These are phyloP conservation scores for Seriola rivoliana DNA, from an alignment of 2,113 vertebrate genomes.

Conservation along the genomic window DNA sequence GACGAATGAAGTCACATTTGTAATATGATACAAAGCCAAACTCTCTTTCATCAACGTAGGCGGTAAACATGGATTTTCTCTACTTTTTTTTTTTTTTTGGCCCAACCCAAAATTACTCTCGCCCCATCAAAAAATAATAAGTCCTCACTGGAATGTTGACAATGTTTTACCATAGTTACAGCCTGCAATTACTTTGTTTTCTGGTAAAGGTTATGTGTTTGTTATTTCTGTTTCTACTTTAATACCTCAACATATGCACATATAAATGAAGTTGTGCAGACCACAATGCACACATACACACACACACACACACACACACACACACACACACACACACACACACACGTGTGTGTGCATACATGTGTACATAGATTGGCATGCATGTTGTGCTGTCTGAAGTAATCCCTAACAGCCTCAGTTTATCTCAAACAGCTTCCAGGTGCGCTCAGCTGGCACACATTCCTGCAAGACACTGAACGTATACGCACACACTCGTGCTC, in stretches of 20 bases:
- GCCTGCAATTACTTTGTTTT: conserved; percentile 24
- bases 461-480: conserved; percentile 40
- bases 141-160: conserved; percentile 31
- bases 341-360: conserved; percentile 17
- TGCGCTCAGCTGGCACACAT: conserved; percentile 59
- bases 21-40: conserved; percentile 32
- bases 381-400: conserved; percentile 56
- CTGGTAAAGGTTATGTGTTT: conserved; percentile 13
- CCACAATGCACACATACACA: conserved; percentile 44
- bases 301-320: conserved; percentile 36
- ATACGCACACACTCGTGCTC: background rate
- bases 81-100: background rate
- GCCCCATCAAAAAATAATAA: conserved; percentile 42
- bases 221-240: conserved; percentile 23
- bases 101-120: background rate
- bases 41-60: conserved; percentile 26
- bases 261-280: conserved; percentile 52
- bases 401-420: conserved; percentile 65
- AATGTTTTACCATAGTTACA: conserved; percentile 37
- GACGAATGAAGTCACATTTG: conserved; percentile 31
- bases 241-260: conserved; percentile 46
- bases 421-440: conserved; percentile 76
- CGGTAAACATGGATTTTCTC: conserved; percentile 34
- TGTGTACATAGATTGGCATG: conserved; percentile 47
- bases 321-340: conserved; percentile 29